These are phyloP conservation scores for Bagarius yarrelli DNA, from an alignment of 2,113 vertebrate species.

Conservation along the genomic window DNA sequence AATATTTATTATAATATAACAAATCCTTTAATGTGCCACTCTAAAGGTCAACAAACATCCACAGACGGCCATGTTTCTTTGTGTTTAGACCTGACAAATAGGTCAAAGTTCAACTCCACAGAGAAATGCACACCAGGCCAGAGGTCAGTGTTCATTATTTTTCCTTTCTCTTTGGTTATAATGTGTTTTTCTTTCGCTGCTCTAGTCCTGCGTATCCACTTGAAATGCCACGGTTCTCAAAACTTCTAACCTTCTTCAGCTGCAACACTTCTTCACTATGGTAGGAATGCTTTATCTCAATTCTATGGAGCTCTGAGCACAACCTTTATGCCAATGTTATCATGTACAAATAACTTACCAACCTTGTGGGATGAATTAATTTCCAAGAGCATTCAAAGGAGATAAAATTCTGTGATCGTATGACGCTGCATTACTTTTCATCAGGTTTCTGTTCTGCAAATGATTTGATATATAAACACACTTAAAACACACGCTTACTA, in stretches of 20 bases:
- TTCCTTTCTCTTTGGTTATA: constrained; percentile 32
- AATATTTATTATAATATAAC: neutral
- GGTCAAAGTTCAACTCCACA: constrained; percentile 43
- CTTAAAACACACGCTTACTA: too few species aligned
- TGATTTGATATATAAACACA: constrained; percentile 3
- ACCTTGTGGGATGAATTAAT: neutral
- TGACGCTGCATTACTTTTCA: neutral
- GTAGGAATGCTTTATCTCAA: constrained; percentile 24
- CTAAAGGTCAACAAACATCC: neutral
- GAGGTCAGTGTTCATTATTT: constrained; percentile 32
- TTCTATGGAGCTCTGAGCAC: neutral
- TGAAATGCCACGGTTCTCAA: constrained; percentile 24
- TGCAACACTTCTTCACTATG: neutral
- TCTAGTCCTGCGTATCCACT: neutral
- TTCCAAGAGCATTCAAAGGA: neutral
- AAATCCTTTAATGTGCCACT: neutral
- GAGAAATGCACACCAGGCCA: constrained; percentile 38
- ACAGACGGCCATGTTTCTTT: constrained; percentile 18
- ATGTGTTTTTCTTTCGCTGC: constrained; percentile 36
- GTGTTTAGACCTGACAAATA: constrained; percentile 33
- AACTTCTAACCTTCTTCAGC: constrained; percentile 1
- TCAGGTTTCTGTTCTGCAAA: neutral
- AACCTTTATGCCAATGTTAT: constrained; percentile 3
- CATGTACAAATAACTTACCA: constrained; percentile 9
- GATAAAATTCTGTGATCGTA: neutral